Evolutionary conservation across 2,888 invertebrate species (phyloP).

Genomic region (Phyllotreta cruciferae): DNA sequence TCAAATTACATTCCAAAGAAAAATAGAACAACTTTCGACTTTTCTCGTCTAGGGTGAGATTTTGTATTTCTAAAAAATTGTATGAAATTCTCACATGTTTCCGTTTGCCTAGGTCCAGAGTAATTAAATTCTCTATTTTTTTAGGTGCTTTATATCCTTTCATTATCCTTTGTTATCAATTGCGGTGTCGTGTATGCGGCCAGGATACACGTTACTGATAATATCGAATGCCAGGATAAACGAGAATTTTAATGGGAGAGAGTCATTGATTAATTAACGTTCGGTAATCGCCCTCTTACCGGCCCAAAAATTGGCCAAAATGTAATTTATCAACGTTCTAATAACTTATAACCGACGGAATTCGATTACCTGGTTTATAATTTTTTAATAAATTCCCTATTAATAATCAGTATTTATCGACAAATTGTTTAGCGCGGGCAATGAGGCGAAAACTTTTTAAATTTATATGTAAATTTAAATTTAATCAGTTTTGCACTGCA

Average conservation of each 20-base stretch:
- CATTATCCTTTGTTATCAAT: no score
- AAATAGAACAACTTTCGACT: slow-evolving; percentile 14
- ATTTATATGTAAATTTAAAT: no score
- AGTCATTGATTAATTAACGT: slow-evolving; percentile 24
- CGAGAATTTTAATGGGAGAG: slow-evolving; percentile 25
- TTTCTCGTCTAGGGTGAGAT: slow-evolving; percentile 9
- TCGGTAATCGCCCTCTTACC: background rate
- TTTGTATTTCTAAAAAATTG: slow-evolving; percentile 2
- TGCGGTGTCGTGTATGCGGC: no score
- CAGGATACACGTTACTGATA: background rate
- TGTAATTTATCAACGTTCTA: slow-evolving; percentile 22
- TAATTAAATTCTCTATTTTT: no score
- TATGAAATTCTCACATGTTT: no score
- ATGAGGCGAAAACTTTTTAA: no score
- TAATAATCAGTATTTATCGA: background rate
- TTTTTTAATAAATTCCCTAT: background rate
- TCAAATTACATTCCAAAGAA: slow-evolving; percentile 10
- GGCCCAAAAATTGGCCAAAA: slow-evolving; percentile 24
- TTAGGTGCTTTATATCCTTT: no score
- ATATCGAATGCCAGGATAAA: slow-evolving; percentile 11
- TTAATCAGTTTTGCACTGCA: no score
- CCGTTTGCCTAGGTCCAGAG: no score
- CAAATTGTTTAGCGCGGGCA: no score
- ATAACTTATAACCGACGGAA: slow-evolving; percentile 9
- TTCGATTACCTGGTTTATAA: slow-evolving; percentile 1